Conservation (phyloP, 2,888 invertebrate genomes). For the Plusia festucae region DNA sequence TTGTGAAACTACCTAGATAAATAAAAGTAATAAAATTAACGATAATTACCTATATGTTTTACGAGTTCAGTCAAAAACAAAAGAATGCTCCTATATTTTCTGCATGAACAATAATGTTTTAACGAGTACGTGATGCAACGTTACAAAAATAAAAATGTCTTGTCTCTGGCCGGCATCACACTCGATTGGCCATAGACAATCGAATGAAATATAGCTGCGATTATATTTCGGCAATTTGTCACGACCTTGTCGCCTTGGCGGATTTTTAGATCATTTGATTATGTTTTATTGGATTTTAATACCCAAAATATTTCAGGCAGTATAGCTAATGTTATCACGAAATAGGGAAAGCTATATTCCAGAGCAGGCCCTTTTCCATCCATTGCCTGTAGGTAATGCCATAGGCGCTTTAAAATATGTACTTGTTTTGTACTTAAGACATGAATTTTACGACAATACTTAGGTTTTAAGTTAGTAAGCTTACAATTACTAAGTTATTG, state of each 20-base stretch:
- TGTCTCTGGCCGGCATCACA: conserved; percentile 76
- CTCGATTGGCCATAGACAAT: conserved; percentile 79
- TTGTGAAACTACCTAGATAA: conserved; percentile 18
- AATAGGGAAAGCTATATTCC: background rate
- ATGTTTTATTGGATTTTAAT: background rate
- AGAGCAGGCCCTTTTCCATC: no score
- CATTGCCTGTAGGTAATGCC: no score
- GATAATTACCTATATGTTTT: conserved; percentile 21
- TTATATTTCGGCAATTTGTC: conserved; percentile 52
- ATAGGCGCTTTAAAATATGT: no score
- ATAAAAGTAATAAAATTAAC: conserved; percentile 26
- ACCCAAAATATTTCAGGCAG: background rate
- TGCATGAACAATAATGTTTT: conserved; percentile 29
- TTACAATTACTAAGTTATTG: no score
- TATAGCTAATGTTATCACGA: background rate
- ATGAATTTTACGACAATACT: no score
- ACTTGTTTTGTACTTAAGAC: no score
- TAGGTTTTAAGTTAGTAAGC: no score
- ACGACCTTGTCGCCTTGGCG: conserved; percentile 53
- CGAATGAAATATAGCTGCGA: conserved; percentile 65
- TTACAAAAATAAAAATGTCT: conserved; percentile 68
- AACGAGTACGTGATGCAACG: conserved; percentile 64
- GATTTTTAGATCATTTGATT: conserved; percentile 32
- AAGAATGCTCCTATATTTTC: conserved; percentile 24
- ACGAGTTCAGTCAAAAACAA: conserved; percentile 38